phyloP scores from a whole-genome alignment of 2,888 invertebrate species.

The Pseudococcus longispinus region DNA sequence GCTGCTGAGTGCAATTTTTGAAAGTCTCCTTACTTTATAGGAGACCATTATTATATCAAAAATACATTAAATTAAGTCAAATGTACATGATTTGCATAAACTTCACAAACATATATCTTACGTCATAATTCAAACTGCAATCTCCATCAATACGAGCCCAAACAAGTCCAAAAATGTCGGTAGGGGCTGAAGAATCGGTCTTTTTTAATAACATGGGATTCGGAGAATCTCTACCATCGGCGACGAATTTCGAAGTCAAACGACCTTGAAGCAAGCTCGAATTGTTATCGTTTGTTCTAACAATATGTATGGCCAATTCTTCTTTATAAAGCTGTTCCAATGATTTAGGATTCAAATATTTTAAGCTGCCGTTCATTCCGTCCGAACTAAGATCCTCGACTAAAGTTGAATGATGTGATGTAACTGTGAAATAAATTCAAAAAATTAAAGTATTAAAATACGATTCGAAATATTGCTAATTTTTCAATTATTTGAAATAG shows the following conservation, averaged over 20 bases:
- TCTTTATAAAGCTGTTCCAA: slow-evolving; percentile 84
- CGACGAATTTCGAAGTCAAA: slow-evolving; percentile 73
- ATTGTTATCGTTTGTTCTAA: slow-evolving; percentile 59
- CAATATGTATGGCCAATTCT: slow-evolving; percentile 79
- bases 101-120: slow-evolving; percentile 63
- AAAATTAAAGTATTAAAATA: too few relatives aligned
- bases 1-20: slow-evolving; percentile 56
- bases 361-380: slow-evolving; percentile 76
- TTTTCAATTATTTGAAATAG: too few relatives aligned
- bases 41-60: slow-evolving; percentile 9
- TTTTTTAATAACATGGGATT: slow-evolving; percentile 74
- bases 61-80: background rate
- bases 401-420: slow-evolving; percentile 4
- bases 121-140: slow-evolving; percentile 83
- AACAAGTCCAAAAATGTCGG: slow-evolving; percentile 75
- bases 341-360: slow-evolving; percentile 79
- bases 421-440: slow-evolving; percentile 22
- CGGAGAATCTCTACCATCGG: slow-evolving; percentile 75
- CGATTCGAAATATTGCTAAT: too few relatives aligned
- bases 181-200: slow-evolving; percentile 63
- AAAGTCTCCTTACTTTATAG: slow-evolving; percentile 56
- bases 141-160: slow-evolving; percentile 83
- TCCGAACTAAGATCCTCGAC: slow-evolving; percentile 62
- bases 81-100: too few relatives aligned
- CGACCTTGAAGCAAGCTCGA: slow-evolving; percentile 72